phyloP scores from a whole-genome alignment of 2,113 vertebrate genomes.

The Pungitius pungitius region DNA sequence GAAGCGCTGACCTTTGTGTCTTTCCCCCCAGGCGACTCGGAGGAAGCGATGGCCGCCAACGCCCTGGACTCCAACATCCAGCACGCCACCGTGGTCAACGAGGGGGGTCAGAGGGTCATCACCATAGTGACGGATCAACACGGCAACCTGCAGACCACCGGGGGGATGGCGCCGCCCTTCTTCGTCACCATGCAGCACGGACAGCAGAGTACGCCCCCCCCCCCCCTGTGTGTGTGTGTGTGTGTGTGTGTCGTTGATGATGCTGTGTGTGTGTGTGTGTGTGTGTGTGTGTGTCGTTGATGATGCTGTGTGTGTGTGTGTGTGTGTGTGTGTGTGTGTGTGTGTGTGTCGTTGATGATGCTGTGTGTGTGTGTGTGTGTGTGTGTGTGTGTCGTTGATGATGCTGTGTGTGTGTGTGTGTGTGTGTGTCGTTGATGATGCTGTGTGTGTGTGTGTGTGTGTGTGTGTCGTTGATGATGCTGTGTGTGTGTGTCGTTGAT shows the following conservation, averaged over 20 bases:
- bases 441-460: too few relatives aligned
- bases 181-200: conserved; percentile 89
- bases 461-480: conserved; percentile 5
- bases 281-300: conserved; percentile 3
- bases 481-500: conserved; percentile 6
- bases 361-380: too few relatives aligned
- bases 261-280: too few relatives aligned
- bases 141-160: conserved; percentile 82
- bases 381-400: conserved; percentile 8
- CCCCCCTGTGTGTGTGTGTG: too few relatives aligned
- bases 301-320: background rate
- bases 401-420: too few relatives aligned
- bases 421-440: conserved; percentile 5
- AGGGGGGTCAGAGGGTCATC: conserved; percentile 87
- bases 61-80: conserved; percentile 80
- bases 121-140: conserved; percentile 89
- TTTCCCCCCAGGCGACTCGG: conserved; percentile 70
- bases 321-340: too few relatives aligned
- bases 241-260: conserved; percentile 8
- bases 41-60: conserved; percentile 79
- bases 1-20: background rate
- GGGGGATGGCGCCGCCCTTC: conserved; percentile 84
- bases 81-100: conserved; percentile 77
- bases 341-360: conserved; percentile 5
- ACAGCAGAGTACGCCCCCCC: conserved; percentile 81